Conservation (phyloP, 35 echinoderm and acorn worm genomes). For the Heliocidaris erythrogramma region DNA sequence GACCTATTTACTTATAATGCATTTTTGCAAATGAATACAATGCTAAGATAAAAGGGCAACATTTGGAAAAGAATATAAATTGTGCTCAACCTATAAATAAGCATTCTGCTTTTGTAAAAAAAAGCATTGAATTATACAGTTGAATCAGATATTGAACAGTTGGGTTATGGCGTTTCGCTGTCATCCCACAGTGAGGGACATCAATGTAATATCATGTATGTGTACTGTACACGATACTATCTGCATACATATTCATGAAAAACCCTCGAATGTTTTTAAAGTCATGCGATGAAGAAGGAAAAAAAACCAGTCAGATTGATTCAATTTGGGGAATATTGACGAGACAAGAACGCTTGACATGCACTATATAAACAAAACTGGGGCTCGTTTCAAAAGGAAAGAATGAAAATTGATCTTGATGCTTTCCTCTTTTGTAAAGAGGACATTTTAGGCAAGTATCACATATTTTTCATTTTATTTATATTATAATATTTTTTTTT, state of each 20-base stretch:
- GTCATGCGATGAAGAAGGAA: neutral
- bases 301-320: neutral
- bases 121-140: neutral
- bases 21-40: neutral
- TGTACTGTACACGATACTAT: neutral
- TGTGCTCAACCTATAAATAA: neutral
- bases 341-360: neutral
- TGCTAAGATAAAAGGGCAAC: neutral
- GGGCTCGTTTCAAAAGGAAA: neutral
- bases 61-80: too few relatives aligned
- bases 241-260: neutral
- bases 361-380: neutral
- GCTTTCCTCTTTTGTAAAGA: neutral
- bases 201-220: neutral
- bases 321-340: neutral
- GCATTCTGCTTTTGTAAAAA: neutral
- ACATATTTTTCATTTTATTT: neutral
- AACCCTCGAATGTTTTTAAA: slow-evolving; percentile 2
- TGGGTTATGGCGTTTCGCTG: neutral
- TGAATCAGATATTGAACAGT: neutral
- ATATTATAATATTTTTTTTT: neutral
- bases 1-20: neutral
- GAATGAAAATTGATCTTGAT: neutral
- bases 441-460: neutral
- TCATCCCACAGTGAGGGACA: neutral